phyloP scores from a whole-genome alignment of 2,113 vertebrate genomes.

The Anolis carolinensis region DNA sequence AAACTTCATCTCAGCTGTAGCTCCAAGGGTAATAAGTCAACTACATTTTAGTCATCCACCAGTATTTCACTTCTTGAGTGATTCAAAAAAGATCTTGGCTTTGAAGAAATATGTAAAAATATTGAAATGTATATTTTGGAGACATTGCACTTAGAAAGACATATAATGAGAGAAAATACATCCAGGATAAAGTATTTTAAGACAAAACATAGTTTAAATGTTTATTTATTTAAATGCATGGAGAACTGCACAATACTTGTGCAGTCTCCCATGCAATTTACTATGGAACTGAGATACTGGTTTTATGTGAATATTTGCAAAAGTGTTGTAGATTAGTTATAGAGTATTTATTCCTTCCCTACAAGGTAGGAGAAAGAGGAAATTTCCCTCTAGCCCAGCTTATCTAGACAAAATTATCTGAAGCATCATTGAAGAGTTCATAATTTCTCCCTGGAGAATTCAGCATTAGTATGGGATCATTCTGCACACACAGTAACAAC shows the following conservation, averaged over 20 bases:
- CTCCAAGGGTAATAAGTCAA: neutral
- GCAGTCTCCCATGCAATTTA: neutral
- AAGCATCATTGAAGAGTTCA: neutral
- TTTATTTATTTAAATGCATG: neutral
- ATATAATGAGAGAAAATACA: neutral
- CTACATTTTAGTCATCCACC: neutral
- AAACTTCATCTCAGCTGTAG: too few species aligned
- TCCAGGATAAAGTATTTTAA: neutral
- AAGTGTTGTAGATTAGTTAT: neutral
- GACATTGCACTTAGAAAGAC: neutral
- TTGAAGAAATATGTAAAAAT: neutral
- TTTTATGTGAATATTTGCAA: neutral
- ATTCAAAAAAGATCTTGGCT: neutral
- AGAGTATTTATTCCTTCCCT: neutral
- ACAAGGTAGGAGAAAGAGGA: neutral
- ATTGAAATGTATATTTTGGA: neutral
- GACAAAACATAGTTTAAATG: neutral
- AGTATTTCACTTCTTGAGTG: neutral
- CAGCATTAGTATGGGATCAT: constrained; percentile 1
- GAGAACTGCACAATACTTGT: neutral
- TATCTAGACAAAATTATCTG: neutral
- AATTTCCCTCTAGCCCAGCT: neutral
- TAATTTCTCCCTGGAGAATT: neutral
- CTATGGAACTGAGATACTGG: neutral
- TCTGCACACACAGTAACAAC: neutral